These are phyloP conservation scores for Theonella swinhoei DNA, from an alignment of 37 sponge, comb jelly and placozoan species.

Conservation along the genomic window DNA sequence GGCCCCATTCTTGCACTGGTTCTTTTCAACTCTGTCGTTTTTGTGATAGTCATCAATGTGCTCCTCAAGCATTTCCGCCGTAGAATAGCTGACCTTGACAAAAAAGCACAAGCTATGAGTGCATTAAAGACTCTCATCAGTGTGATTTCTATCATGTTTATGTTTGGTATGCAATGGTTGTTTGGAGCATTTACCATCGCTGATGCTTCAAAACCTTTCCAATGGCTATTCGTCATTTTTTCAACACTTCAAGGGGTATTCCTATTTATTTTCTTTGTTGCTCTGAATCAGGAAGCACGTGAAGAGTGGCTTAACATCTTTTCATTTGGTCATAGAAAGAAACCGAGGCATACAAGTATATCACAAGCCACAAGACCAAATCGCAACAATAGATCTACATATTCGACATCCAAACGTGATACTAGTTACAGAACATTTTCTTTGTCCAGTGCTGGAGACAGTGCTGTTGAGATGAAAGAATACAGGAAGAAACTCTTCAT, in stretches of 20 bases:
- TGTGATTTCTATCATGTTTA: constrained; percentile 36
- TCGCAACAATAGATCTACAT: neutral
- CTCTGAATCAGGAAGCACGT: constrained; percentile 34
- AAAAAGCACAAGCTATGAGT: neutral
- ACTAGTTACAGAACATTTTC: too few relatives aligned
- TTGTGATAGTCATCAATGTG: constrained; percentile 28
- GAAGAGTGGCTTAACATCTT: constrained; percentile 53
- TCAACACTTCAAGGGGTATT: constrained; percentile 51
- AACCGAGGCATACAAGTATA: neutral
- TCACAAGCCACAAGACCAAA: neutral
- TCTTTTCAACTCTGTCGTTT: constrained; percentile 54
- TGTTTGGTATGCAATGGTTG: constrained; percentile 62
- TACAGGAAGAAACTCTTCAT: neutral
- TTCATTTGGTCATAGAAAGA: neutral
- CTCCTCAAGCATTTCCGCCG: constrained; percentile 31
- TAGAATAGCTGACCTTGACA: neutral
- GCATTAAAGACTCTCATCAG: constrained; percentile 29
- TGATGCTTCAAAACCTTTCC: constrained; percentile 30
- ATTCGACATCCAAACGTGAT: neutral
- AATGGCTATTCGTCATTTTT: constrained; percentile 58
- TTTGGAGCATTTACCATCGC: constrained; percentile 58
- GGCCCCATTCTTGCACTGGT: constrained; percentile 44
- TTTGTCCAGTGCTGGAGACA: neutral
- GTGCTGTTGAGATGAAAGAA: neutral
- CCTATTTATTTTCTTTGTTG: constrained; percentile 68